phyloP scores from a whole-genome alignment of 2,797 vertebrate genomes.

The Betta splendens region DNA sequence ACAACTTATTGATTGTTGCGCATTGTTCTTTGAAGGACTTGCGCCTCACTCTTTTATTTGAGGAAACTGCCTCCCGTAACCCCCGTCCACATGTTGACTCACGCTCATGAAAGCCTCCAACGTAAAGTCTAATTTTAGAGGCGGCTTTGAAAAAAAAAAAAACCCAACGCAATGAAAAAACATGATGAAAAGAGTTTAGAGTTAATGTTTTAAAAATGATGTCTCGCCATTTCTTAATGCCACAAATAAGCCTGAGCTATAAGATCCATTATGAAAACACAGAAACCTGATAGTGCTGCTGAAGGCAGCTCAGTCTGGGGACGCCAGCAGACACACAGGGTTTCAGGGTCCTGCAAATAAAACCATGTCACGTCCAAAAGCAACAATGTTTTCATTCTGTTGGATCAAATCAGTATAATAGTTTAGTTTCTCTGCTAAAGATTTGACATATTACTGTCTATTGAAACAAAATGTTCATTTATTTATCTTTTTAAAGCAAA shows the following conservation, averaged over 20 bases:
- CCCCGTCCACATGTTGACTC: constrained; percentile 57
- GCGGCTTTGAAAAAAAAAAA: constrained; percentile 25
- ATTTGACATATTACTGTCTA: no score
- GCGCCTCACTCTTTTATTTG: constrained; percentile 62
- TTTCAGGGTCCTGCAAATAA: no score
- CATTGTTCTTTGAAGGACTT: constrained; percentile 54
- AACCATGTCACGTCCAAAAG: no score
- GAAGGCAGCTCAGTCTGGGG: no score
- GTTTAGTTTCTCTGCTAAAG: no score
- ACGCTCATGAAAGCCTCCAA: constrained; percentile 45
- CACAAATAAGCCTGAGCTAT: constrained; percentile 29
- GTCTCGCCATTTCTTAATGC: constrained; percentile 14
- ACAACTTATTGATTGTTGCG: constrained; percentile 70
- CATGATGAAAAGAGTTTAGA: constrained; percentile 6
- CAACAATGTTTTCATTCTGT: no score
- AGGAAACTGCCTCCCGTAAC: constrained; percentile 54
- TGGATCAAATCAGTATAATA: no score
- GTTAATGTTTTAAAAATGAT: background rate
- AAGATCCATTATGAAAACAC: constrained; percentile 14
- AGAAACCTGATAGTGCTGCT: background rate
- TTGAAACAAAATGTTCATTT: no score
- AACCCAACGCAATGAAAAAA: constrained; percentile 35
- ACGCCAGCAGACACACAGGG: no score
- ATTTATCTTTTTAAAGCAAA: no score
- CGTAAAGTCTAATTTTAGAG: constrained; percentile 57